These are phyloP conservation scores for Anticlea derivata DNA, from an alignment of 2,888 invertebrate genomes.

Conservation along the genomic window DNA sequence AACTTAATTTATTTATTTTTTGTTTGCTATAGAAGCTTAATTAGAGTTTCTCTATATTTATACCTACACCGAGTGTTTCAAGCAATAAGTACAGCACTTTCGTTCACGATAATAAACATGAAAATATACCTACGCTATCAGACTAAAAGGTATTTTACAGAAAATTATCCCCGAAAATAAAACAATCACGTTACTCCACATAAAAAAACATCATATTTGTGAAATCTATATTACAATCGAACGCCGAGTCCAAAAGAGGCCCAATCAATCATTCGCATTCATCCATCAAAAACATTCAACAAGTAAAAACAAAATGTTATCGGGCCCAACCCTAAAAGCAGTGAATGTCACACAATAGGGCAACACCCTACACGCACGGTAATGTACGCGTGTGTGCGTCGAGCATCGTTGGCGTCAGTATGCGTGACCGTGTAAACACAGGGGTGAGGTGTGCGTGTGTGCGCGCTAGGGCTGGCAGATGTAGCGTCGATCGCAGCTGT, in stretches of 20 bases:
- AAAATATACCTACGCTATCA: not conserved
- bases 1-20: constrained; percentile 10
- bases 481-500: constrained; percentile 74
- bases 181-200: constrained; percentile 40
- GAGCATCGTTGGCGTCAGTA: constrained; percentile 20
- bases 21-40: not conserved
- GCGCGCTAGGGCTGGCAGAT: constrained; percentile 71
- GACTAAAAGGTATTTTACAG: not conserved
- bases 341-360: constrained; percentile 58
- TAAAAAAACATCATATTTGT: constrained; percentile 50
- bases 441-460: constrained; percentile 42
- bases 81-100: not conserved
- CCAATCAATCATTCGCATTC: constrained; percentile 75
- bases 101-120: not conserved
- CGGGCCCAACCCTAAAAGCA: constrained; percentile 57
- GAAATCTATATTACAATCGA: constrained; percentile 68
- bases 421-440: constrained; percentile 23
- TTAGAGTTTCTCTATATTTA: not conserved
- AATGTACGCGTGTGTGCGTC: constrained; percentile 34
- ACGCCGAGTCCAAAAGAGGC: constrained; percentile 57
- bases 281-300: constrained; percentile 81
- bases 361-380: constrained; percentile 60
- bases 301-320: constrained; percentile 82
- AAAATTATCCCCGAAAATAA: constrained; percentile 17
- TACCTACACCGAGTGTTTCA: not conserved